Percentiles rank a stretch among this genome's conserved stretches.
These are phyloP conservation scores for Hyposoter dolosus DNA, from an alignment of 2,888 invertebrate species.

Conservation along the genomic window DNA sequence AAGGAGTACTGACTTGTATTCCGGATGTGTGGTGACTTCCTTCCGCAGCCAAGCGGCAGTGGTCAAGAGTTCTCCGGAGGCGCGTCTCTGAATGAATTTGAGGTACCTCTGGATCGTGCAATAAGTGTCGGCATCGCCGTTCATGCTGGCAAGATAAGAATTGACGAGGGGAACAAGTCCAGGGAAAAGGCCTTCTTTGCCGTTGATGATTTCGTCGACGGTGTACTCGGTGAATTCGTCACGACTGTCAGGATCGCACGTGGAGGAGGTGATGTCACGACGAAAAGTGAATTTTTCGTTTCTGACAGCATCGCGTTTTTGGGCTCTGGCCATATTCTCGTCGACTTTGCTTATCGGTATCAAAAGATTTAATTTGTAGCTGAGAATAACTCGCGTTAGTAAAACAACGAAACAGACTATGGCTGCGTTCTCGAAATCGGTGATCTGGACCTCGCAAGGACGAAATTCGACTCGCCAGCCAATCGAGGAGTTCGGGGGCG, in stretches of 20 bases:
- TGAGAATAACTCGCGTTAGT: constrained; percentile 97
- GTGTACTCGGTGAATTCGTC: constrained; percentile 92
- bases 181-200: constrained; percentile 96
- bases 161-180: constrained; percentile 97
- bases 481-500: constrained; percentile 97
- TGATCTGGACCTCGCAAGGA: constrained; percentile 98
- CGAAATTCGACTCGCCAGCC: constrained; percentile 99
- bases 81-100: constrained; percentile 94
- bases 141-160: constrained; percentile 97
- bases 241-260: constrained; percentile 85
- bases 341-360: constrained; percentile 99
- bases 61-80: constrained; percentile 95
- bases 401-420: constrained; percentile 99
- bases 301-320: constrained; percentile 94
- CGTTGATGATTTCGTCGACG: constrained; percentile 98
- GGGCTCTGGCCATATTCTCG: constrained; percentile 98
- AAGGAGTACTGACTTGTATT: constrained; percentile 90
- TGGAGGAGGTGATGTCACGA: constrained; percentile 87
- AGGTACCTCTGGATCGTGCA: constrained; percentile 99
- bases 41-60: constrained; percentile 98
- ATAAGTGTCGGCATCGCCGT: constrained; percentile 99
- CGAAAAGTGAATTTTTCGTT: constrained; percentile 97
- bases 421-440: constrained; percentile 99
- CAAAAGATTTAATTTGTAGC: constrained; percentile 97
- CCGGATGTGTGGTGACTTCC: constrained; percentile 94